Evolutionary conservation across 2,113 vertebrate genomes (phyloP).

Genomic region (Seriola aureovittata): DNA sequence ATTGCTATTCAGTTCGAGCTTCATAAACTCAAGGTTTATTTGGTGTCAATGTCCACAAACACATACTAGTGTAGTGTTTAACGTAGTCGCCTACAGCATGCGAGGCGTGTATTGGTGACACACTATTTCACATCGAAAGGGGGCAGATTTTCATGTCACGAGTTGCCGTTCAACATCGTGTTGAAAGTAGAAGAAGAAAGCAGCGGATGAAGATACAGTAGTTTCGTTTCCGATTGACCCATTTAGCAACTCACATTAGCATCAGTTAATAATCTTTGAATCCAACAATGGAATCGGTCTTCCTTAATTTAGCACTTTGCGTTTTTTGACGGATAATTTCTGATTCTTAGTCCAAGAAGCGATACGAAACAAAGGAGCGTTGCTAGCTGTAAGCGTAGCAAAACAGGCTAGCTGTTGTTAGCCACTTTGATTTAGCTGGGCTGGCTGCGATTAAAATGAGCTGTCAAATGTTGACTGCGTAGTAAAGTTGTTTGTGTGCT

Average conservation of each 20-base stretch:
- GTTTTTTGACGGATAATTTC: not conserved
- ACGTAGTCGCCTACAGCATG: no score
- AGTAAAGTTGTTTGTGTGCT: not conserved
- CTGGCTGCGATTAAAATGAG: slow-evolving; percentile 53
- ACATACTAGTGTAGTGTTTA: no score
- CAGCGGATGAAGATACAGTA: slow-evolving; percentile 52
- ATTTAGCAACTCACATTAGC: slow-evolving; percentile 66
- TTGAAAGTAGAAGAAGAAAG: slow-evolving; percentile 54
- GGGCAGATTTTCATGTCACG: slow-evolving; percentile 8
- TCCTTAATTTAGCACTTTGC: not conserved
- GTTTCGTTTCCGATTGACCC: slow-evolving; percentile 74
- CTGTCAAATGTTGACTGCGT: slow-evolving; percentile 22
- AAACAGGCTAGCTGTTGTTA: slow-evolving; percentile 40
- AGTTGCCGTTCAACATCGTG: fast-evolving
- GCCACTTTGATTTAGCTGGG: slow-evolving; percentile 53
- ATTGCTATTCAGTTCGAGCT: no score
- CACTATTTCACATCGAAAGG: not conserved
- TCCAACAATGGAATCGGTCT: not conserved
- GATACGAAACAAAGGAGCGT: not conserved
- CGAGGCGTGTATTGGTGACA: no score
- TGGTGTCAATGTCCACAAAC: no score
- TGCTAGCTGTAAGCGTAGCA: not conserved
- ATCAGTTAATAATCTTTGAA: slow-evolving; percentile 17
- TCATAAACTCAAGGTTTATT: no score
- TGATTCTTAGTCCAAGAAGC: not conserved